Evolutionary conservation across 2,888 invertebrate species (phyloP).

Genomic region (Polydrusus pterygomalis): DNA sequence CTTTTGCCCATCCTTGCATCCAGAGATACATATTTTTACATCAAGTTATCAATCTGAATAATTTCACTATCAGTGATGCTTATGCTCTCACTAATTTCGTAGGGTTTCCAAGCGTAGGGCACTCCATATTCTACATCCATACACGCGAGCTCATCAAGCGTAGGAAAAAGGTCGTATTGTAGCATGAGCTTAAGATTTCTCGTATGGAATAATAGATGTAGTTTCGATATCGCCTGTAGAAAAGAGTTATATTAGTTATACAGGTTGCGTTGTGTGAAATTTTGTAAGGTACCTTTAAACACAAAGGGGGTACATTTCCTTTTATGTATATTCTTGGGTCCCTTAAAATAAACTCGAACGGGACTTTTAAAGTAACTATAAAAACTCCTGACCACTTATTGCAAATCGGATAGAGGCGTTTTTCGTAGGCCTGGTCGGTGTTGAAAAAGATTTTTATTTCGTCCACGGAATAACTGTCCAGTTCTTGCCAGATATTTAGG

Average conservation of each 20-base stretch:
- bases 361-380: conserved; percentile 61
- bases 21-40: neutral
- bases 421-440: conserved; percentile 64
- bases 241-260: neutral
- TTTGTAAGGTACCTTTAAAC: conserved; percentile 64
- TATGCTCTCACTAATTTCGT: neutral
- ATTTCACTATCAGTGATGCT: neutral
- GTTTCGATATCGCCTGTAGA: conserved; percentile 66
- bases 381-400: conserved; percentile 61
- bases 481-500: conserved; percentile 59
- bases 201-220: conserved; percentile 63
- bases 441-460: conserved; percentile 64
- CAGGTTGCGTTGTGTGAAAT: too few species aligned
- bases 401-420: conserved; percentile 64
- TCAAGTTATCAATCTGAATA: neutral
- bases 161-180: conserved; percentile 65
- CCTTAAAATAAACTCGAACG: conserved; percentile 62
- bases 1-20: too few species aligned
- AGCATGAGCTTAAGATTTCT: conserved; percentile 61
- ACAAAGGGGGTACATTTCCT: conserved; percentile 64
- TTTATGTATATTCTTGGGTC: conserved; percentile 62
- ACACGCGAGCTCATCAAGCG: conserved; percentile 65
- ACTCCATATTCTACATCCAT: conserved; percentile 69
- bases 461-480: conserved; percentile 50
- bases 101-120: conserved; percentile 58